phyloP scores from a whole-genome alignment of 2,888 invertebrate species.

The Sminthurinus aureus region DNA sequence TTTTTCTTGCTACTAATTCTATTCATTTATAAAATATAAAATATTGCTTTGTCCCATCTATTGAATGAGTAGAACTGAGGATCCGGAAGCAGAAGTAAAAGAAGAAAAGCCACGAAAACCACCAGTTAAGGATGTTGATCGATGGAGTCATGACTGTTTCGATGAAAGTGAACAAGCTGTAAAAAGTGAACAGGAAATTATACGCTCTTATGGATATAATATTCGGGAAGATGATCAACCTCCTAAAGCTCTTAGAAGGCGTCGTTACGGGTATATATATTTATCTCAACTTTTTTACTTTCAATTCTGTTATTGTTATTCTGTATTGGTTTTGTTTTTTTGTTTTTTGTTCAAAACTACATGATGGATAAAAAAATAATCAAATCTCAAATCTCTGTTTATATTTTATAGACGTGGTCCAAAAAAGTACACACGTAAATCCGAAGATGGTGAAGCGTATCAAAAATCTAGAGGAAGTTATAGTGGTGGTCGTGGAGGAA shows the following conservation, averaged over 20 bases:
- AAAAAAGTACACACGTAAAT: conserved; percentile 88
- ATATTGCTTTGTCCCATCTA: background rate
- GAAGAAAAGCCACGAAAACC: conserved; percentile 64
- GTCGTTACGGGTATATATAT: conserved; percentile 78
- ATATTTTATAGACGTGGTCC: conserved; percentile 76
- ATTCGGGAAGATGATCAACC: conserved; percentile 90
- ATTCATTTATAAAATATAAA: too few relatives aligned
- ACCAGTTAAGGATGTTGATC: conserved; percentile 70
- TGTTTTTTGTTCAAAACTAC: too few relatives aligned
- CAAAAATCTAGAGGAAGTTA: conserved; percentile 66
- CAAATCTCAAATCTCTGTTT: background rate
- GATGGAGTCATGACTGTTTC: conserved; percentile 89
- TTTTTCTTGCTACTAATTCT: background rate
- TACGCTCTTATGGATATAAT: conserved; percentile 90
- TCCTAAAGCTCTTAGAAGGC: conserved; percentile 82
- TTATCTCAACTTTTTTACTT: background rate
- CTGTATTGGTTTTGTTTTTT: background rate
- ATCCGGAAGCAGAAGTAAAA: conserved; percentile 31
- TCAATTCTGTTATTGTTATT: background rate
- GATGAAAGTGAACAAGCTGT: conserved; percentile 82
- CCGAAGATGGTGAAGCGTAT: conserved; percentile 93
- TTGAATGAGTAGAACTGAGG: background rate
- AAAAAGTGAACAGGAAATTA: conserved; percentile 83
- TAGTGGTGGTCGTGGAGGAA: conserved; percentile 47
- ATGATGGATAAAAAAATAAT: background rate